phyloP scores from a whole-genome alignment of 1,140 invertebrate genomes.

The Drosophila navojoa region DNA sequence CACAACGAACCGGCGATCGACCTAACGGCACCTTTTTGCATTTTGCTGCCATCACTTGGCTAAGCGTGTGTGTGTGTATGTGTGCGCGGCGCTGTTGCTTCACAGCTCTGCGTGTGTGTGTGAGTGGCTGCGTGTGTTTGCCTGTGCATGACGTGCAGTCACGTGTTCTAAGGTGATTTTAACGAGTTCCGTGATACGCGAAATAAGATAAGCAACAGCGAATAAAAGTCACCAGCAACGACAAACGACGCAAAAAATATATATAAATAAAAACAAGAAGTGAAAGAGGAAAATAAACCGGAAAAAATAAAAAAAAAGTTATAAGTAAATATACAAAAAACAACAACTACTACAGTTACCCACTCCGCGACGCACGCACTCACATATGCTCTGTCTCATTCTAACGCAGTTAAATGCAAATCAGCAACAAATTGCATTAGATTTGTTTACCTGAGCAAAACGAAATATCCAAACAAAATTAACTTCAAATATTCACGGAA shows the following conservation, averaged over 20 bases:
- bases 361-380: constrained; percentile 7
- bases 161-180: constrained; percentile 80
- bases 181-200: constrained; percentile 80
- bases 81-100: constrained; percentile 33
- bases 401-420: constrained; percentile 45
- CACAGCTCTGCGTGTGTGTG: constrained; percentile 4
- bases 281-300: no score
- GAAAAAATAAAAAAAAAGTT: not conserved
- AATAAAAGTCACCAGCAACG: constrained; percentile 23
- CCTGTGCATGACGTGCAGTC: constrained; percentile 60
- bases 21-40: constrained; percentile 45
- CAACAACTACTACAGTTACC: not conserved
- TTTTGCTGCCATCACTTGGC: constrained; percentile 25
- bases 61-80: no score
- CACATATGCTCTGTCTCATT: constrained; percentile 17
- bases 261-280: constrained; percentile 1
- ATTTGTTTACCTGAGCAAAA: constrained; percentile 52
- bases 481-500: not conserved
- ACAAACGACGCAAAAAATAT: constrained; percentile 12
- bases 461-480: not conserved
- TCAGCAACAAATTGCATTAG: constrained; percentile 58
- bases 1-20: constrained; percentile 33
- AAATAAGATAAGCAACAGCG: constrained; percentile 72
- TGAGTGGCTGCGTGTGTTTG: constrained; percentile 29
- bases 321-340: not conserved